Conservation (phyloP, 1,140 invertebrate genomes). For the Dendroctonus ponderosae region DNA sequence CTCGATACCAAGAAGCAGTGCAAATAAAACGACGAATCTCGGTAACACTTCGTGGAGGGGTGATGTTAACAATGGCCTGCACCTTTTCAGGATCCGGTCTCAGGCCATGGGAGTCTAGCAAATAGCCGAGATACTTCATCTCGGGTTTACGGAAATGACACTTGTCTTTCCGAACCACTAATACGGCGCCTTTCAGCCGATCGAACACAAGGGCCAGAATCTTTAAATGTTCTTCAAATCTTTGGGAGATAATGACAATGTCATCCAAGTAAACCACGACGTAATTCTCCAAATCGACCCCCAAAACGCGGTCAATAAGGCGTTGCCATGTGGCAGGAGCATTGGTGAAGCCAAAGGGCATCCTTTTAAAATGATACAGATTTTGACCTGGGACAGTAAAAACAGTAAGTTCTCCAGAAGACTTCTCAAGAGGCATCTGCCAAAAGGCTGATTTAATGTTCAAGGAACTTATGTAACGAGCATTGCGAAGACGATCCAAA, state of each 20-base stretch:
- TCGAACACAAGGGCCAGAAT: conserved; percentile 13
- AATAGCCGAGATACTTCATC: conserved; percentile 46
- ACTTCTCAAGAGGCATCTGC: conserved; percentile 48
- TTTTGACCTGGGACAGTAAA: conserved; percentile 46
- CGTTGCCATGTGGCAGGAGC: conserved; percentile 49
- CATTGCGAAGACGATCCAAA: conserved; percentile 40
- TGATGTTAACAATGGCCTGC: conserved; percentile 39
- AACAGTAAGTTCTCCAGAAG: conserved; percentile 49
- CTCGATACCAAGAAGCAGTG: conserved; percentile 50
- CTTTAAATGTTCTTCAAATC: conserved; percentile 14
- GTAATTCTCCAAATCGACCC: conserved; percentile 27
- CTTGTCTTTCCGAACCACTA: conserved; percentile 17
- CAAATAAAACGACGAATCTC: conserved; percentile 50
- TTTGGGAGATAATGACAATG: conserved; percentile 6
- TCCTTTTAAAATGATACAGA: conserved; percentile 43
- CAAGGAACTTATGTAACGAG: conserved; percentile 41
- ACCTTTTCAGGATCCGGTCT: conserved; percentile 39
- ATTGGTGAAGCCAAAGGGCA: conserved; percentile 44
- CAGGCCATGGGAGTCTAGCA: conserved; percentile 18
- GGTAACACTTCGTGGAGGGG: conserved; percentile 34
- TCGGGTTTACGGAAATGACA: conserved; percentile 35
- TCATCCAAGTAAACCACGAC: conserved; percentile 42
- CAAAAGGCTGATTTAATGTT: conserved; percentile 47
- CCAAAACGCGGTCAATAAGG: conserved; percentile 27
- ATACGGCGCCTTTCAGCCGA: conserved; percentile 8